These are phyloP conservation scores for Prenolepis imparis DNA, from an alignment of 2,888 invertebrate genomes.

Conservation along the genomic window DNA sequence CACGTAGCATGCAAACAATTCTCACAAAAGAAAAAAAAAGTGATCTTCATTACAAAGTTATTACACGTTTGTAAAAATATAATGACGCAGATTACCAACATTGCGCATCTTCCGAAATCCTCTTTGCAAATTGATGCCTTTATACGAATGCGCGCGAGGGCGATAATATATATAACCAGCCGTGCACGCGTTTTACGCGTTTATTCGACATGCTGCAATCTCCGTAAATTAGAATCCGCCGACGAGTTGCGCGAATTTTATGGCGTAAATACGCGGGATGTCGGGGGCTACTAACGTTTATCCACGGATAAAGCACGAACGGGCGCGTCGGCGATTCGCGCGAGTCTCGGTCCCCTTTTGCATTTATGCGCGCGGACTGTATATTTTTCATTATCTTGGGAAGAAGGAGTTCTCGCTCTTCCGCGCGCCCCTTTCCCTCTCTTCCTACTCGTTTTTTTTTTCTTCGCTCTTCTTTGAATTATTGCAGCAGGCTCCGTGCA, in stretches of 20 bases:
- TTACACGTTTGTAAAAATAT: constrained; percentile 18
- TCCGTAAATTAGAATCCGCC: constrained; percentile 49
- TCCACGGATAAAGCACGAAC: constrained; percentile 53
- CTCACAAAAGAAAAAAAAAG: neutral
- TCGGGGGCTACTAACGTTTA: constrained; percentile 29
- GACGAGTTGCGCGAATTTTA: constrained; percentile 45
- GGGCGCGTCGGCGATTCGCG: constrained; percentile 48
- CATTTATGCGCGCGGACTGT: constrained; percentile 53
- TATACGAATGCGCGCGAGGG: neutral
- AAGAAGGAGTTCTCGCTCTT: constrained; percentile 37
- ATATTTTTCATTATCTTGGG: constrained; percentile 56
- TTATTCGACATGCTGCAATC: constrained; percentile 47
- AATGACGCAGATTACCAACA: constrained; percentile 16
- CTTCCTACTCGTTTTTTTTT: neutral
- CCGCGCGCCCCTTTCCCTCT: neutral
- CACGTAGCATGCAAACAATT: neutral
- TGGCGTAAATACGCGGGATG: constrained; percentile 44
- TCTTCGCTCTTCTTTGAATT: constrained; percentile 41
- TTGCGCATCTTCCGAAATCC: constrained; percentile 1
- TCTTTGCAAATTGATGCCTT: constrained; percentile 35
- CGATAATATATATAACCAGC: constrained; percentile 15
- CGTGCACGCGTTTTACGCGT: constrained; percentile 11
- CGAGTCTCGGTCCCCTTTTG: constrained; percentile 33
- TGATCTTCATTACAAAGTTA: constrained; percentile 4
- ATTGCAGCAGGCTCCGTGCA: constrained; percentile 41